A percentile compares a stretch with the other conserved stretches of the same genome.
These are phyloP conservation scores for Oxystoma pomonae DNA, from an alignment of 2,888 invertebrate genomes.

Conservation along the genomic window DNA sequence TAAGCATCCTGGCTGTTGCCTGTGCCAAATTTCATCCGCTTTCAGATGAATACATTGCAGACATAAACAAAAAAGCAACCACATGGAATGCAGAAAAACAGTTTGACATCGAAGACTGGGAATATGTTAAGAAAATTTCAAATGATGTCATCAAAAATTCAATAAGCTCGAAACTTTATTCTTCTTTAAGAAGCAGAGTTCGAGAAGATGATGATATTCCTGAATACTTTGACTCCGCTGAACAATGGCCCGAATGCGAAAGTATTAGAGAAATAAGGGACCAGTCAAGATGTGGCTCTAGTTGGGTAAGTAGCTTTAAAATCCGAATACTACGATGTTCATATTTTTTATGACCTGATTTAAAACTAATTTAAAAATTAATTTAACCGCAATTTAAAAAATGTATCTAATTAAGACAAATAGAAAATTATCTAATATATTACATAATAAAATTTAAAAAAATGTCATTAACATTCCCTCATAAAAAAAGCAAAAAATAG, in stretches of 20 bases:
- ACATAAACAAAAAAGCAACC: constrained; percentile 60
- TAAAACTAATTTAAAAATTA: too few relatives aligned
- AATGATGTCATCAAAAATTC: constrained; percentile 12
- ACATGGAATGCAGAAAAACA: constrained; percentile 80
- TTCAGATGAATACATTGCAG: constrained; percentile 24
- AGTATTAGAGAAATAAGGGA: constrained; percentile 73
- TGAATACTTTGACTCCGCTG: constrained; percentile 70
- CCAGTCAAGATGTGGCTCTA: constrained; percentile 85
- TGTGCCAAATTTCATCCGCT: constrained; percentile 23
- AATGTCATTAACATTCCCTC: too few relatives aligned
- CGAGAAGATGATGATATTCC: constrained; percentile 52
- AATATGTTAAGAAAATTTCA: constrained; percentile 19
- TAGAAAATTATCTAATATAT: too few relatives aligned
- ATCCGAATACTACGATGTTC: too few relatives aligned
- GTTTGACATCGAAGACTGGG: constrained; percentile 53
- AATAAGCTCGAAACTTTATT: background rate
- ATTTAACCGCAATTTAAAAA: too few relatives aligned
- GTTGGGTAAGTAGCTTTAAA: constrained; percentile 66
- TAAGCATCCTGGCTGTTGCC: too few relatives aligned
- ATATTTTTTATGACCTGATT: too few relatives aligned
- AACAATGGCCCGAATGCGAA: constrained; percentile 75
- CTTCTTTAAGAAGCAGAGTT: background rate
- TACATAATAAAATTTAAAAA: too few relatives aligned
- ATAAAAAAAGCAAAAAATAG: too few relatives aligned
- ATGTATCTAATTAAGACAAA: too few relatives aligned